Base-by-base conservation (phyloP, 1,140 invertebrate species). In the Lepidurus apus region DNA sequence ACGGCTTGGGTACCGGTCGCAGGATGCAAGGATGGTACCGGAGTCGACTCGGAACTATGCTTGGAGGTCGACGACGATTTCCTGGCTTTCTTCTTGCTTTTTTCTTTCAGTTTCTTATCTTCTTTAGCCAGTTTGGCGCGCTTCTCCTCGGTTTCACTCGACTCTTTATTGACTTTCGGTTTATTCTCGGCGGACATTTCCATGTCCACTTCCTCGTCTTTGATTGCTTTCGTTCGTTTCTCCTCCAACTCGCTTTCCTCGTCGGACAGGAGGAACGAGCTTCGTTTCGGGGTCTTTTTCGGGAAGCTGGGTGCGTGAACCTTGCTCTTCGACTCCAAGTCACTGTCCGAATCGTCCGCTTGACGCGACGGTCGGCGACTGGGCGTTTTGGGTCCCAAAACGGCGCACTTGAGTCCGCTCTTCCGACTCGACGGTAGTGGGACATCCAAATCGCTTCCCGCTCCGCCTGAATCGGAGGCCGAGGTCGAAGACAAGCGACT, bases 311-410 rank as follows among this genome's bases (percentile, higher is more conserved):
- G 74, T 26, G 43, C 34, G 43, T 74, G 26, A n/a, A 42, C 17
- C 43, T 43, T 75, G 13, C 73, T 17, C 13, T 75, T 75, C 5
- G 53, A 13, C 11, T 79, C 78, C 5, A 43, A n/a, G 7, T 79
- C 78, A 43, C 73, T 74, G 43, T 74, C 78, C 2, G 78, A 75
- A 17, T 79, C 78, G 73, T 74, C 74, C 42, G 78, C 43, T 13
- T 43, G 45, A 17, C 74, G 78, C 43, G 75, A 74, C 7, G 42
- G 74, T 13, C 75, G 34, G 7, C 34, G 24, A 45, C 47, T 77
- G 1, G 75, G 47, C 47, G 53, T 34, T 34, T 42, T 75, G 26
- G 74, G 11, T 11, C 24, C 11, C 11, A 75, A 75, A 24, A 24
- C 42, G 74, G 17, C 7, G 10, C 43, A 10, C 43, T 74, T 74